These are phyloP conservation scores for Lutra lutra DNA, from an alignment of 2,797 vertebrate species.

Conservation along the genomic window DNA sequence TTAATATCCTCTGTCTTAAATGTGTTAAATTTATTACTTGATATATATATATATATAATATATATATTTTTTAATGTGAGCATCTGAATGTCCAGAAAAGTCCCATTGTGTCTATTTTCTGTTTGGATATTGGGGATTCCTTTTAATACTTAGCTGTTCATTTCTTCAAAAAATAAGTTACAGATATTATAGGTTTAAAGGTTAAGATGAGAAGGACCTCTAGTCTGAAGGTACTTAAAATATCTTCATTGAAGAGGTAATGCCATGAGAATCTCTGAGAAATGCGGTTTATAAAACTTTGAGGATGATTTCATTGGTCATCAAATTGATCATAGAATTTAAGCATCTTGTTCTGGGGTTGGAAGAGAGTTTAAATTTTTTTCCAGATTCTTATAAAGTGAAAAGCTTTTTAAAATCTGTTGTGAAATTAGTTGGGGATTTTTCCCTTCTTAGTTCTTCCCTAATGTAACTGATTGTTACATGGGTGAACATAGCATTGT, in stretches of 20 bases:
- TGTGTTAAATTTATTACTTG: neutral
- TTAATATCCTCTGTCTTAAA: neutral
- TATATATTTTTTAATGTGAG: neutral
- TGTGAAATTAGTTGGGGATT: neutral
- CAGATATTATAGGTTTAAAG: neutral
- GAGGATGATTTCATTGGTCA: neutral
- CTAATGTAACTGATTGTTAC: neutral
- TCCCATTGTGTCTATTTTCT: neutral
- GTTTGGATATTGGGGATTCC: neutral
- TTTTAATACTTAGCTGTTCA: neutral
- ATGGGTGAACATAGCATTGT: neutral
- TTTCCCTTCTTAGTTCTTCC: constrained; percentile 6
- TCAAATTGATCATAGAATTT: neutral
- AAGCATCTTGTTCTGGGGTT: neutral
- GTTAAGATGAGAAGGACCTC: neutral
- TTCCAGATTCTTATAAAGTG: neutral
- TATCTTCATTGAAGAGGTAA: neutral
- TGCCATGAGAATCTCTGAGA: neutral
- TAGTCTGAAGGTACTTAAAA: constrained; percentile 25
- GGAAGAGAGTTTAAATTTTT: neutral
- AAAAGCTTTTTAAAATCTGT: constrained; percentile 12
- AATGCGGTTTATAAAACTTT: neutral
- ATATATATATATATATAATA: neutral
- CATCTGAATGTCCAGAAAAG: constrained; percentile 30
- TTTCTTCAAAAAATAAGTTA: neutral